Conservation (phyloP, 2,113 vertebrate species). For the Echinops telfairi region DNA sequence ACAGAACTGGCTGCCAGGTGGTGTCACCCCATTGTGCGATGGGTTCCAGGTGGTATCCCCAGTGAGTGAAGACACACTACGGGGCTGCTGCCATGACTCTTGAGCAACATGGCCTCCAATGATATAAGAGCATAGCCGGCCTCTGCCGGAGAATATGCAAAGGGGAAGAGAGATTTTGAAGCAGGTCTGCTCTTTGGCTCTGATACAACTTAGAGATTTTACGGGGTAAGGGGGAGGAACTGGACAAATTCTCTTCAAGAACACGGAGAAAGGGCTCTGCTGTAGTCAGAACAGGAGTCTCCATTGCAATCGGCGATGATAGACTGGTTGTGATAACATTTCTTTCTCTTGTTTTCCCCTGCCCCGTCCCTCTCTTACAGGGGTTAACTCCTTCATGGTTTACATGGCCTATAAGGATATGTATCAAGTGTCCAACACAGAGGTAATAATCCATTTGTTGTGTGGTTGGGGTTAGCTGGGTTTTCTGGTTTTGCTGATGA, state of each 20-base stretch:
- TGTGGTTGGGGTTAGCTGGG: conserved; percentile 11
- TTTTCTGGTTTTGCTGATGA: conserved; percentile 5
- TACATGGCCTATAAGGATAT: conserved; percentile 99
- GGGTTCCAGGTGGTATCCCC: background rate
- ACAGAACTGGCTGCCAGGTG: background rate
- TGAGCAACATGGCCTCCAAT: background rate
- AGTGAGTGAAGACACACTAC: fast-evolving
- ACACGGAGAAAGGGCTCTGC: background rate
- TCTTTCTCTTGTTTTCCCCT: conserved; percentile 45
- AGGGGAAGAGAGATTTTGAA: background rate
- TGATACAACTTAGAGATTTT: background rate
- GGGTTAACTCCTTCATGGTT: conserved; percentile 98
- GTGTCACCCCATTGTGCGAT: background rate
- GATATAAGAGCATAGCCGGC: background rate
- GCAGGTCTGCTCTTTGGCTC: background rate
- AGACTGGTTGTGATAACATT: background rate
- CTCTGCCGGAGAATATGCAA: background rate
- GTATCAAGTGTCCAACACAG: conserved; percentile 98
- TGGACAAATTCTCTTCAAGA: background rate
- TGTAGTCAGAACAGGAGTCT: background rate
- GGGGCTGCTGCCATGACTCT: background rate
- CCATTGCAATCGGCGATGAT: background rate
- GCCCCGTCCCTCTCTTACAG: conserved; percentile 84
- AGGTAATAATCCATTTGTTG: conserved; percentile 87
- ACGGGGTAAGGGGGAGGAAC: background rate